These are phyloP conservation scores for Crenichthys baileyi DNA, from an alignment of 2,797 vertebrate species.

Conservation along the genomic window DNA sequence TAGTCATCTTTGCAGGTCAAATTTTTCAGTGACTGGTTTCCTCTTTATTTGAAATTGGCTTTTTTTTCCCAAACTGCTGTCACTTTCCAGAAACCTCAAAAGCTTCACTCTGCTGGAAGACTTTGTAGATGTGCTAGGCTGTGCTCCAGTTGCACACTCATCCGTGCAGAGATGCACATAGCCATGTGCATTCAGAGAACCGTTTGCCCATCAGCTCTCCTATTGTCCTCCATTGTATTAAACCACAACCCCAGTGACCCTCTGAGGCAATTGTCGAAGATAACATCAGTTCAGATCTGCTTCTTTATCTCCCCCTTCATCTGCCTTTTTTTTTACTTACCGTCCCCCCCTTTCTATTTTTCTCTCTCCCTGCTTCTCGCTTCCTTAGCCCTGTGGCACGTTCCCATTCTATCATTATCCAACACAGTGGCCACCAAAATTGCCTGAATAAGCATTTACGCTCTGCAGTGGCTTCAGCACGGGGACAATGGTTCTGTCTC, in stretches of 20 bases:
- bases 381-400: slow-evolving; percentile 69
- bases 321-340: slow-evolving; percentile 37
- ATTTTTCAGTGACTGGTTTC: slow-evolving; percentile 13
- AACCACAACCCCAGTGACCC: slow-evolving; percentile 61
- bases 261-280: slow-evolving; percentile 61
- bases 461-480: slow-evolving; percentile 49
- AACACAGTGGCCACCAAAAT: slow-evolving; percentile 56
- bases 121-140: slow-evolving; percentile 55
- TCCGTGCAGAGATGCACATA: slow-evolving; percentile 41
- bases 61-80: slow-evolving; percentile 46
- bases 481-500: slow-evolving; percentile 35
- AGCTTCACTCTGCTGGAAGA: slow-evolving; percentile 65
- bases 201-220: slow-evolving; percentile 49
- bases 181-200: slow-evolving; percentile 14
- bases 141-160: slow-evolving; percentile 41
- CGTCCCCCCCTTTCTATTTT: slow-evolving; percentile 44
- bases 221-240: slow-evolving; percentile 59
- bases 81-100: slow-evolving; percentile 64
- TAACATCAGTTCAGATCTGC: slow-evolving; percentile 67
- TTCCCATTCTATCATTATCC: slow-evolving; percentile 78
- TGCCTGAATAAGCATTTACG: slow-evolving; percentile 67
- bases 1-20: slow-evolving; percentile 10
- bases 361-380: slow-evolving; percentile 34
- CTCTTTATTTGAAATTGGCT: slow-evolving; percentile 44
- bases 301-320: slow-evolving; percentile 39